Percentiles rank a stretch among this genome's conserved stretches.
phyloP scores from a whole-genome alignment of 2,113 vertebrate species.

The Uria aalge region DNA sequence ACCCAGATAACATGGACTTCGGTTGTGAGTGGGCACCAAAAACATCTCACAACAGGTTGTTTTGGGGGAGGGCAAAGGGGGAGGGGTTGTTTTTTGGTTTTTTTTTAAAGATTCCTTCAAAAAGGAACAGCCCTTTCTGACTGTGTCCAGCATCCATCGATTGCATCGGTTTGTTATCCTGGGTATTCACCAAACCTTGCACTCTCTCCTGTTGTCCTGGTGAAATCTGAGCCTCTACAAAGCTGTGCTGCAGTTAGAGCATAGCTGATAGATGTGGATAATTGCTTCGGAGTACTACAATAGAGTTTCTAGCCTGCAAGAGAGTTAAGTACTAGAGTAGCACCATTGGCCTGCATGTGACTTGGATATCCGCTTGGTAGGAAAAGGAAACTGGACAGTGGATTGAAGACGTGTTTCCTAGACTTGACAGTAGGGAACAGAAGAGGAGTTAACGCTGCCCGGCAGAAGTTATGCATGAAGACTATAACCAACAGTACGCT shows the following conservation, averaged over 20 bases:
- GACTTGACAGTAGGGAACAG: not conserved
- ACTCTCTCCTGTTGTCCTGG: slow-evolving; percentile 50
- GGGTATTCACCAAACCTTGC: slow-evolving; percentile 39
- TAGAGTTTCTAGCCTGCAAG: slow-evolving; percentile 25
- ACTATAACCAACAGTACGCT: not conserved
- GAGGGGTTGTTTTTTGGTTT: not conserved
- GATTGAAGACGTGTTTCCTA: slow-evolving; percentile 17
- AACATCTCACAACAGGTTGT: slow-evolving; percentile 14
- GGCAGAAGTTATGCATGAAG: slow-evolving; percentile 16
- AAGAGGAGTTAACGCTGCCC: not conserved
- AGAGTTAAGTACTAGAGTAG: slow-evolving; percentile 35
- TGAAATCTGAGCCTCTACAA: slow-evolving; percentile 61
- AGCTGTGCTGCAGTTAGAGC: slow-evolving; percentile 40
- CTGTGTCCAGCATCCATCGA: slow-evolving; percentile 15
- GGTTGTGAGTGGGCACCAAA: slow-evolving; percentile 18
- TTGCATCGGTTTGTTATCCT: slow-evolving; percentile 16
- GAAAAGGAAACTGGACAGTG: slow-evolving; percentile 21
- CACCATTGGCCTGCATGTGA: not conserved
- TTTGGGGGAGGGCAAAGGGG: not conserved
- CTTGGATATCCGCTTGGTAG: slow-evolving; percentile 26
- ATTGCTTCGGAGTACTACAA: slow-evolving; percentile 28
- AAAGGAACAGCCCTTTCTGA: slow-evolving; percentile 13
- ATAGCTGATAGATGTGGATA: slow-evolving; percentile 38
- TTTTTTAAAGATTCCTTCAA: not conserved
- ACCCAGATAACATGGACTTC: slow-evolving; percentile 76